Base-by-base conservation (phyloP, 2,888 invertebrate genomes). In the Choristoneura rosaceana region DNA sequence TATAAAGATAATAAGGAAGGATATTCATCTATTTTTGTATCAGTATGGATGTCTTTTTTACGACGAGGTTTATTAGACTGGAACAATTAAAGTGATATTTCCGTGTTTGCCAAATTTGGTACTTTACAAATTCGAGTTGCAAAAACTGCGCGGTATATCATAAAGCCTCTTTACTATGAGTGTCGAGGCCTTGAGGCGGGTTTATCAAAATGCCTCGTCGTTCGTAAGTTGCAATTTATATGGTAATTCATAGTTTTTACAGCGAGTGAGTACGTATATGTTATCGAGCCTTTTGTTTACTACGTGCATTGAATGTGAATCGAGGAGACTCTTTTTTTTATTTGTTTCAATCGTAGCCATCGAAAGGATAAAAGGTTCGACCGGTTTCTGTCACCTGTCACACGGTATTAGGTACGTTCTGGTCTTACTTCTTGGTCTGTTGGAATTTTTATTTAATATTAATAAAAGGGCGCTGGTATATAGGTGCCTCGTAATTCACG, bases 321-420 rank as follows among this genome's bases (percentile, higher is more conserved):
- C 78, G 76, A 71, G 9, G 15, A 67, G 76, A 79, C 83, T 88
- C 89, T 87, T 83, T 70, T 25, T 60, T 52, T 71, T 70, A 62
- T 45, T 73, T 74, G 87, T 87, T 84, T 87, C 82, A 87, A 90
- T 89, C 85, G 84, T 78, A 75, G 75, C 88, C 86, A 81, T 87
- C 84, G 76, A 88, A 80, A 87, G 90, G 69, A 80, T 85, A 87
- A 85, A 84, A 84, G 76, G 76, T 80, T 82, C 73, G 84, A 87
- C 89, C 83, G 87, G 90, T 88, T 87, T 85, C 84, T 84, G 87
- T 87, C 92, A 91, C 88, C 90, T 91, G 91, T 87, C 89, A 84
- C 82, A 79, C 81, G 78, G 76, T 80, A 78, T 85, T 83, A 81
- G 45, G 71, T 65, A 81, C 55, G 71, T 65, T 50, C 61, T 52